A percentile compares a stretch with the other conserved stretches of the same genome.
Conservation (phyloP, 2,113 vertebrate species). For the Lanius collurio region DNA sequence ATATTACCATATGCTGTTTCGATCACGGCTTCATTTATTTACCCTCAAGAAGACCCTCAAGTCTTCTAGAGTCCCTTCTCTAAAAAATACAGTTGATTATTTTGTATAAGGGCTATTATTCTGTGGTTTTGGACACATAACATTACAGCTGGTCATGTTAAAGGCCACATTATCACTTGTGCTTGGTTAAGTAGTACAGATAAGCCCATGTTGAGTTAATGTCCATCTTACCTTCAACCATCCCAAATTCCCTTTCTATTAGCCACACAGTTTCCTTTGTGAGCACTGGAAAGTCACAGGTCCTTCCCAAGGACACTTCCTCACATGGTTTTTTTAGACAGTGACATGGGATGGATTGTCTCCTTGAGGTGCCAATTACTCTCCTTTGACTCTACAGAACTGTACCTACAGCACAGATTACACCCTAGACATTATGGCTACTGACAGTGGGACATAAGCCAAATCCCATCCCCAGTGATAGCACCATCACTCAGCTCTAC, state of each 20-base stretch:
- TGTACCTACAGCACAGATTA: not conserved
- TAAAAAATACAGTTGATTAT: not conserved
- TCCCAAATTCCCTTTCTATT: not conserved
- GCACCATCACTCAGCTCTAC: not conserved
- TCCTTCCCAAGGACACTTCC: not conserved
- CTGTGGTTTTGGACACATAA: not conserved
- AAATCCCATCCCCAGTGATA: not conserved
- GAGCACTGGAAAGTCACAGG: not conserved
- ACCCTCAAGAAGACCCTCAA: not conserved
- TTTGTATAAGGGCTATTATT: not conserved
- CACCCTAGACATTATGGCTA: not conserved
- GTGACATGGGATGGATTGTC: not conserved
- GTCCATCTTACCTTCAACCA: not conserved
- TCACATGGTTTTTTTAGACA: not conserved
- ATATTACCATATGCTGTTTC: not conserved
- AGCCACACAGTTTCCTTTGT: not conserved
- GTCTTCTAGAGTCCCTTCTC: not conserved
- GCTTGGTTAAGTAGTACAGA: not conserved
- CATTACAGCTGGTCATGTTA: not conserved
- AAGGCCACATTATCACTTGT: not conserved
- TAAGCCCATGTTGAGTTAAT: not conserved
- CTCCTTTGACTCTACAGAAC: not conserved
- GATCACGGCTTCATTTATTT: not conserved
- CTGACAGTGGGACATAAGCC: not conserved
- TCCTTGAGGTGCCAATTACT: not conserved